Percentiles rank a stretch among this genome's conserved stretches.
Evolutionary conservation across 1,140 invertebrate species (phyloP).

Genomic region (Aphis craccivora): DNA sequence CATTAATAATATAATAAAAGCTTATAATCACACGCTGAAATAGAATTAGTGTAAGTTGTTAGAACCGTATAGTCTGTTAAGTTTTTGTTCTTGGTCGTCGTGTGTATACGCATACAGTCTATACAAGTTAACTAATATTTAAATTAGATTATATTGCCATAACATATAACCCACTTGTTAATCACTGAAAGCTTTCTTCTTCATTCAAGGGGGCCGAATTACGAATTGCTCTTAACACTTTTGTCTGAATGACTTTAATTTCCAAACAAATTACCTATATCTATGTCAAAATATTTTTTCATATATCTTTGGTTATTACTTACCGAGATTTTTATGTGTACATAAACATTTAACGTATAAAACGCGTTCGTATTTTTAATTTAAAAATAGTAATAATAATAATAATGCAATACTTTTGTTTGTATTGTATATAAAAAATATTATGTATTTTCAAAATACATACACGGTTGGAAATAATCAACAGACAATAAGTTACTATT

Average conservation of each 20-base stretch:
- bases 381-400: neutral
- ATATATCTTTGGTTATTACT: neutral
- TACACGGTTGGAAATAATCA: neutral
- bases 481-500: constrained; percentile 12
- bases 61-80: neutral
- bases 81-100: neutral
- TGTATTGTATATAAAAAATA: neutral
- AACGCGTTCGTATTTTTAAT: neutral
- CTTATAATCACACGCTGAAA: neutral
- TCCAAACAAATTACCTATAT: neutral
- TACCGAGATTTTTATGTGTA: neutral
- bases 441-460: neutral
- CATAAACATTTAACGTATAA: neutral
- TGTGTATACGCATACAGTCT: neutral
- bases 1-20: constrained; percentile 31
- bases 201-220: neutral
- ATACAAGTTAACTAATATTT: neutral
- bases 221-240: neutral
- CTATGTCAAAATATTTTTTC: no score
- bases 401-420: neutral
- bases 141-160: neutral
- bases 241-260: neutral
- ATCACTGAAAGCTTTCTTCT: neutral
- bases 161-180: neutral
- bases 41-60: neutral